Base-by-base conservation (phyloP, 2,113 vertebrate species). In the Cephalopterus ornatus region DNA sequence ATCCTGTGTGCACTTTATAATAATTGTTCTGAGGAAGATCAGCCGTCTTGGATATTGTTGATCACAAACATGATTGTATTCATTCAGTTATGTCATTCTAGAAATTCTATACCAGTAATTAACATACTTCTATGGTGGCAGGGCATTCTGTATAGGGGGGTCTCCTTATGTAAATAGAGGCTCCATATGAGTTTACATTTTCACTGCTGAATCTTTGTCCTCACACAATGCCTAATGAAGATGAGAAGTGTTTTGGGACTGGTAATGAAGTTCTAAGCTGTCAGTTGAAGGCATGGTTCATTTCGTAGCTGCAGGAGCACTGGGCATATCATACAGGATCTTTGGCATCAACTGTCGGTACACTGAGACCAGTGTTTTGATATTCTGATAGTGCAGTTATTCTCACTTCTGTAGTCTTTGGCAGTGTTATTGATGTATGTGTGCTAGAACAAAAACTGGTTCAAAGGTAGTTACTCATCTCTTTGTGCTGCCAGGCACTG, bases 391-490 rank as follows among this genome's bases (percentile, higher is more conserved):
- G 27, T 90, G 79, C 53, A 75, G 42, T 73, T 92, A 58, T 81
- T 90, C 86, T 87, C 18, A 2, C 42, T 91, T 80, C 53, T 88
- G 71, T 89, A 83, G 88, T 67, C n/a, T 77, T 89, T 95, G 91
- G 95, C 92, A 84, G 77, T 28, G 76, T 52, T 81, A 1, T 75
- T 81, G 75, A 73, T 86, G 22, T 66, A 19, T 86, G 39, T 93
- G 59, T 63, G 65, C 68, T 93, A 88, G 86, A 93, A 93, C 55
- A 92, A 96, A 83, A 95, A 89, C 42, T 84, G 86, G 39, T 95
- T 97, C 86, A 92, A 93, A 93, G 89, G 72, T 86, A 78, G 76
- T 95, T 96, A 95, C 86, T 96, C 89, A 93, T 95, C 80, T 81
- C 42, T 84, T 55, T 91, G 59, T 88, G 80, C 86, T 95, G 95